A percentile compares a stretch with the other conserved stretches of the same genome.
phyloP scores from a whole-genome alignment of 2,797 vertebrate genomes.

The Takifugu ocellatus region DNA sequence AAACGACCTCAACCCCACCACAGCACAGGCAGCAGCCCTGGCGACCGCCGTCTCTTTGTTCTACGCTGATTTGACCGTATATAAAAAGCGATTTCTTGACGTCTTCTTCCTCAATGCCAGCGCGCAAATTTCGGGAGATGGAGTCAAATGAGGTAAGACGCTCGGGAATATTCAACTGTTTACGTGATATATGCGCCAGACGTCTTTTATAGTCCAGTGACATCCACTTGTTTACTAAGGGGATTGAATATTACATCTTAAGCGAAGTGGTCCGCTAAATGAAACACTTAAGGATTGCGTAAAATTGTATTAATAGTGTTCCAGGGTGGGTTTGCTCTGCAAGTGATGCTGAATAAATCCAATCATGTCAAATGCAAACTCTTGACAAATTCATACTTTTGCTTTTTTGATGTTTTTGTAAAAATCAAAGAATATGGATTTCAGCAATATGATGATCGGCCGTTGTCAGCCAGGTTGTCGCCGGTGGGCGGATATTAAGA shows the following conservation, averaged over 20 bases:
- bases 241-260: conserved; percentile 1
- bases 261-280: not conserved
- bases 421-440: too few relatives aligned
- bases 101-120: conserved; percentile 56
- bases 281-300: not conserved
- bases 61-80: conserved; percentile 52
- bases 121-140: conserved; percentile 63
- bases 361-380: not conserved
- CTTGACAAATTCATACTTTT: too few relatives aligned
- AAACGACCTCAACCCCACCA: conserved; percentile 56
- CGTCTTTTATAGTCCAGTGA: conserved; percentile 4
- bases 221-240: conserved; percentile 31
- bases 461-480: too few relatives aligned
- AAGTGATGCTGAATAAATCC: not conserved
- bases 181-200: conserved; percentile 21
- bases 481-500: too few relatives aligned
- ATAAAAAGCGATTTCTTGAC: conserved; percentile 33
- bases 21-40: conserved; percentile 53
- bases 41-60: conserved; percentile 71
- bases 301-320: not conserved
- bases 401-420: too few relatives aligned
- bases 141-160: conserved; percentile 70
- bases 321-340: too few relatives aligned
- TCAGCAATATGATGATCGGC: too few relatives aligned
- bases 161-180: not conserved